These are phyloP conservation scores for Macheiramphus alcinus DNA, from an alignment of 2,113 vertebrate genomes.

Conservation along the genomic window DNA sequence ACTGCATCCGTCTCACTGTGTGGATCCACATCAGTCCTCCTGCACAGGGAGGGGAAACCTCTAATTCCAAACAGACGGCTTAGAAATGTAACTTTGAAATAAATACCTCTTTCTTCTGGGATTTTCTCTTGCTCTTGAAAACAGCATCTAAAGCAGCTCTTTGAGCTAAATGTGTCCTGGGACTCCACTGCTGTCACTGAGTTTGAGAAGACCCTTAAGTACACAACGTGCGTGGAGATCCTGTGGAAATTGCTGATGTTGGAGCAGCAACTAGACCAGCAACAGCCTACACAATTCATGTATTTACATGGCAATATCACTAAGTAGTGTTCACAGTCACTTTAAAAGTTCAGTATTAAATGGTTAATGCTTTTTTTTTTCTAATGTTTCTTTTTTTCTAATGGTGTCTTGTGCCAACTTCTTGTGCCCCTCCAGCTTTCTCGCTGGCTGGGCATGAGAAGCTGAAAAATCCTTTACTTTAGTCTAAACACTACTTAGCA, in stretches of 20 bases:
- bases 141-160: neutral
- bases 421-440: too few relatives aligned
- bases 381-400: neutral
- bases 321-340: slow-evolving; percentile 14
- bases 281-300: neutral
- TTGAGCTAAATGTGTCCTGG: neutral
- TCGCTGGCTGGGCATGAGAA: too few relatives aligned
- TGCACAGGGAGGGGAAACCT: neutral
- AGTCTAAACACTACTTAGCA: too few relatives aligned
- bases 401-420: neutral
- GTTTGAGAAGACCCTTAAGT: neutral
- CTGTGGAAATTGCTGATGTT: neutral
- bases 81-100: neutral
- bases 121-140: neutral
- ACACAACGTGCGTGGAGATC: neutral
- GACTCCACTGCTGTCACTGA: neutral
- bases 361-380: neutral
- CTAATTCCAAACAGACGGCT: neutral
- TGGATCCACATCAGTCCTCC: neutral
- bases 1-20: neutral
- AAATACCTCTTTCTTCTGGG: neutral
- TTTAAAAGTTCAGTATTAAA: slow-evolving; percentile 61
- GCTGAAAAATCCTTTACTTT: too few relatives aligned
- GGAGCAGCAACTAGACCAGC: neutral
- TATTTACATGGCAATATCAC: neutral